Evolutionary conservation across 2,113 vertebrate species (phyloP).

Genomic region (Anguilla japonica): DNA sequence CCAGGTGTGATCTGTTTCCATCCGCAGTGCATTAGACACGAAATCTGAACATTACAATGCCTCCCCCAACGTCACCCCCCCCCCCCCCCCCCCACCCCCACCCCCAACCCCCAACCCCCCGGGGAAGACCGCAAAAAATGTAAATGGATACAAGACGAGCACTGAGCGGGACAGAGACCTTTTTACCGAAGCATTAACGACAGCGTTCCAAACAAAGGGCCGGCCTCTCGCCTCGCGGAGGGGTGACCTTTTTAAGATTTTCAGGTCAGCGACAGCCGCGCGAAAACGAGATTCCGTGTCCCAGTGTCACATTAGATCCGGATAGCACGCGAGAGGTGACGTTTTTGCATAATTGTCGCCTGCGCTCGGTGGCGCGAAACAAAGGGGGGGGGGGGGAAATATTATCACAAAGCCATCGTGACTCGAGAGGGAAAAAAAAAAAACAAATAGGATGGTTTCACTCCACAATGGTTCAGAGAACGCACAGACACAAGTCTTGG

Average conservation of each 20-base stretch:
- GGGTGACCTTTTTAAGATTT: constrained; percentile 42
- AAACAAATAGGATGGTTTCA: not conserved
- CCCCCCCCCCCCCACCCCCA: not conserved
- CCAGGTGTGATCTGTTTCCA: constrained; percentile 22
- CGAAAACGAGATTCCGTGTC: constrained; percentile 38
- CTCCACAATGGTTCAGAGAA: not conserved
- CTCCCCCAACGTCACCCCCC: not conserved
- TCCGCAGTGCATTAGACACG: constrained; percentile 24
- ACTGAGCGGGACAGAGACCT: constrained; percentile 14
- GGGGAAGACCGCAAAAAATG: constrained; percentile 20
- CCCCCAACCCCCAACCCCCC: not conserved
- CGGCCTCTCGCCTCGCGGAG: constrained; percentile 26
- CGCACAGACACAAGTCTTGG: not conserved
- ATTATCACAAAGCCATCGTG: not conserved
- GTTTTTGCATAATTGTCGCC: not conserved
- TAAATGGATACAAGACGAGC: constrained; percentile 24
- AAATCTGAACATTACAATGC: constrained; percentile 31
- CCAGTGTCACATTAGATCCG: constrained; percentile 38
- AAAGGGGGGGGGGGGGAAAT: not conserved
- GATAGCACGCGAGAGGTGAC: not conserved
- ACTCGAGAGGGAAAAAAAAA: not conserved
- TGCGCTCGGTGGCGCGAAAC: not conserved
- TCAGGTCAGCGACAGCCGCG: constrained; percentile 45
- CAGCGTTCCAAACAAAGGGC: constrained; percentile 16
- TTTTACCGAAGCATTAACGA: constrained; percentile 15